A percentile compares a stretch with the other conserved stretches of the same genome.
Conservation (phyloP, 2,113 vertebrate species). For the Lates calcarifer region DNA sequence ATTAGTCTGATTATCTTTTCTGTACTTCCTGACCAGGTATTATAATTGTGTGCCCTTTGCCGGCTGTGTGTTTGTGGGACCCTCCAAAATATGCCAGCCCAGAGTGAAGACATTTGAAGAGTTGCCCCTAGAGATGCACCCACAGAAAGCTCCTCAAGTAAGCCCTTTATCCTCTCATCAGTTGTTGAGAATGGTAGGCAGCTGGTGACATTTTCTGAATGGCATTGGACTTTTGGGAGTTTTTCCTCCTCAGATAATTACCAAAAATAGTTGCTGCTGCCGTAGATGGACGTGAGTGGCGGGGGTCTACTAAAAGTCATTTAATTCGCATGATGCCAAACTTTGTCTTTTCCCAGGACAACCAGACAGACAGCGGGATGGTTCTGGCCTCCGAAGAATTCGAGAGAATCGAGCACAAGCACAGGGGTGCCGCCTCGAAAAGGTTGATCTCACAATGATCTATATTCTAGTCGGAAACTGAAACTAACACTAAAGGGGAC, state of each 20-base stretch:
- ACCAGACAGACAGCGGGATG: conserved; percentile 99
- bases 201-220: conserved; percentile 44
- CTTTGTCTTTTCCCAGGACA: conserved; percentile 86
- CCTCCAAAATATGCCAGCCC: conserved; percentile 87
- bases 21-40: conserved; percentile 84
- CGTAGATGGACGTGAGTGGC: neutral
- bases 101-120: conserved; percentile 96
- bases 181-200: conserved; percentile 20
- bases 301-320: neutral
- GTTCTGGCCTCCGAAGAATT: conserved; percentile 98
- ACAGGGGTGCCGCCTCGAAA: conserved; percentile 84
- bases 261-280: neutral
- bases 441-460: conserved; percentile 55
- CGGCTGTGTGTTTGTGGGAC: conserved; percentile 88
- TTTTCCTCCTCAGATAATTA: conserved; percentile 2
- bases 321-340: conserved; percentile 7
- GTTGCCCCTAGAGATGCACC: conserved; percentile 90
- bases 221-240: neutral
- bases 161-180: conserved; percentile 58
- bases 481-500: neutral
- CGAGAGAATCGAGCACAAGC: conserved; percentile 92
- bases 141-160: conserved; percentile 90
- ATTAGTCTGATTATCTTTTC: neutral
- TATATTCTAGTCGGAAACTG: neutral
- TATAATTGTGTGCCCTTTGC: conserved; percentile 96